Base-by-base conservation (phyloP, 2,888 invertebrate genomes). In the Lasioglossum malachurum region DNA sequence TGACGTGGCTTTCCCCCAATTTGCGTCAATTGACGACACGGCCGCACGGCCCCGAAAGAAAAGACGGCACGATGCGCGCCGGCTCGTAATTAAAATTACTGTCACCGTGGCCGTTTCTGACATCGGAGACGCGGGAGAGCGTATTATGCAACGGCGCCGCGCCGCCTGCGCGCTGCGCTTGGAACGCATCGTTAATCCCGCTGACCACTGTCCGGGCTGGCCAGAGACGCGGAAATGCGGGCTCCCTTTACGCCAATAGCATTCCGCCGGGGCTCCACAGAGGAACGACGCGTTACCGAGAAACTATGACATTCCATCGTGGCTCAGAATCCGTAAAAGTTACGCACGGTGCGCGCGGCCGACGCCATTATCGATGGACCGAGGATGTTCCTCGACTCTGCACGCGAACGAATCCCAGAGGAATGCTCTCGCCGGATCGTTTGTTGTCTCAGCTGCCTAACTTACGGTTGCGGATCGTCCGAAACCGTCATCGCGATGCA, bases 71-170 rank as follows among this genome's bases (percentile, higher is more conserved):
- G 76, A 80, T 69, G 49, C 75, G 38, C 71, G 71, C 73, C 75
- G 80, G 80, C 77, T 74, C 80, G 84, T 86, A 91, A 92, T 93
- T 93, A 91, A 92, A 92, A 91, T 92, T 89, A 89, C 87, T 87
- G 81, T 86, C 88, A 80, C 78, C 83, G 86, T 74, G 41, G 41
- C 41, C 41, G 27, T 82, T 41, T 80, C 60, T 74, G 86, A 87
- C 84, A 87, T 74, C 53, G 79, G 88, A 87, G 87, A 87, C 79
- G 78, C 35, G 67, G 8, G 35, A 35, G 67, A 80, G 74, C 67
- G 64, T 71, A 79, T 93, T 93, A 89, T 83, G 91, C 87, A 91
- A 93, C 86, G 88, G 75, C 46, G 46, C 46, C 46, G 75, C 46
- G 46, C 46, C 46, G 46, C 46, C 46, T 23, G 86, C 69, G 75